These are phyloP conservation scores for Peromyscus polionotus DNA, from an alignment of 2,113 vertebrate species.

Conservation along the genomic window DNA sequence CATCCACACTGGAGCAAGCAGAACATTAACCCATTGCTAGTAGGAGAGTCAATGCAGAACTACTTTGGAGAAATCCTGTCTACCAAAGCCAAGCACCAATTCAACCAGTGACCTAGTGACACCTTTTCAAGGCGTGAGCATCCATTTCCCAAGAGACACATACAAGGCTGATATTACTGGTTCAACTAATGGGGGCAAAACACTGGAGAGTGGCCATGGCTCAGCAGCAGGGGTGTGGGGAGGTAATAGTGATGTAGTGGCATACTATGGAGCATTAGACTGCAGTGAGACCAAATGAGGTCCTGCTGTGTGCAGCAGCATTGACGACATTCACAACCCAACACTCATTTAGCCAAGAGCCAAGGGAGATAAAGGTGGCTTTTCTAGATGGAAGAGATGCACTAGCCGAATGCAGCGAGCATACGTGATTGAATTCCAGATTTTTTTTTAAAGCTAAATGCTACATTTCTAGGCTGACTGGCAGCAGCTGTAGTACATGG, in stretches of 20 bases:
- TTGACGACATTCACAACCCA: neutral
- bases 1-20: too few species aligned
- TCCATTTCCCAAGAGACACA: neutral
- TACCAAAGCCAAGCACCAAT: neutral
- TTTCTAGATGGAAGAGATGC: neutral
- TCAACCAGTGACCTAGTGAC: neutral
- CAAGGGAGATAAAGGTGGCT: neutral
- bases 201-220: neutral
- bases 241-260: neutral
- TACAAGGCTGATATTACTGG: neutral
- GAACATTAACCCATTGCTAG: too few species aligned
- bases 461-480: neutral
- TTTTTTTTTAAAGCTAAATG: neutral
- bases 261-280: neutral
- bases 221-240: neutral
- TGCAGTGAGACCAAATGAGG: neutral
- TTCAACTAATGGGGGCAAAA: neutral
- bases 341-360: neutral
- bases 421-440: neutral
- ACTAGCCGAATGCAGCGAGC: neutral
- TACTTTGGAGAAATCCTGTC: neutral
- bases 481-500: neutral
- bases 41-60: neutral
- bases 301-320: neutral
- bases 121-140: too few species aligned